Evolutionary conservation across 2,888 invertebrate genomes (phyloP).

Genomic region (Eumerus sabulonum): DNA sequence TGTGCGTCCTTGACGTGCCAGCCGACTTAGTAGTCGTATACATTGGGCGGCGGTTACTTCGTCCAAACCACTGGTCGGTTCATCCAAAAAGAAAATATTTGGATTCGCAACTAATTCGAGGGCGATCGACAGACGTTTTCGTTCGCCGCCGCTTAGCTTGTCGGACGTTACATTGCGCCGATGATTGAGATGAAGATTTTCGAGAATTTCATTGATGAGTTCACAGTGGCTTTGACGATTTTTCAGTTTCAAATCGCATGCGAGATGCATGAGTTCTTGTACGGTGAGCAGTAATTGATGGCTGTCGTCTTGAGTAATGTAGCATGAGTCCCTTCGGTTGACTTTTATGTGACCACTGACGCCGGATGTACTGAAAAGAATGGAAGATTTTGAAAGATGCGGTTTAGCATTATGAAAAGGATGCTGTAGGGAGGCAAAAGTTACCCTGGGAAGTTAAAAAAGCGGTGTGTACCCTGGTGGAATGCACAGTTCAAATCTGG

Average conservation of each 20-base stretch:
- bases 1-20: constrained; percentile 83
- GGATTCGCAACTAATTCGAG: constrained; percentile 91
- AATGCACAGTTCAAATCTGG: too few relatives aligned
- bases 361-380: constrained; percentile 81
- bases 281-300: constrained; percentile 87
- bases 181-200: constrained; percentile 77
- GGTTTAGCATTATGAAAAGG: too few relatives aligned
- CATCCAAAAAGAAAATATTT: constrained; percentile 90
- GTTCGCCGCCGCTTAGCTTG: constrained; percentile 88
- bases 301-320: constrained; percentile 89
- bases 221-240: constrained; percentile 72
- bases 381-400: background rate
- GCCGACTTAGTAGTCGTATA: constrained; percentile 81
- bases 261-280: constrained; percentile 87
- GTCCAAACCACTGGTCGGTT: constrained; percentile 88
- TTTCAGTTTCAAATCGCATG: constrained; percentile 86
- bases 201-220: constrained; percentile 76
- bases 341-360: constrained; percentile 85
- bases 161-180: constrained; percentile 78
- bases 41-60: constrained; percentile 84
- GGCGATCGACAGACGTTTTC: constrained; percentile 89
- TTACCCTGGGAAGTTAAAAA: too few relatives aligned
- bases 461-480: too few relatives aligned
- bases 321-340: constrained; percentile 88
- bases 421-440: too few relatives aligned